A percentile compares a stretch with the other conserved stretches of the same genome.
These are phyloP conservation scores for Scolopax rusticola DNA, from an alignment of 2,797 vertebrate genomes.

Conservation along the genomic window DNA sequence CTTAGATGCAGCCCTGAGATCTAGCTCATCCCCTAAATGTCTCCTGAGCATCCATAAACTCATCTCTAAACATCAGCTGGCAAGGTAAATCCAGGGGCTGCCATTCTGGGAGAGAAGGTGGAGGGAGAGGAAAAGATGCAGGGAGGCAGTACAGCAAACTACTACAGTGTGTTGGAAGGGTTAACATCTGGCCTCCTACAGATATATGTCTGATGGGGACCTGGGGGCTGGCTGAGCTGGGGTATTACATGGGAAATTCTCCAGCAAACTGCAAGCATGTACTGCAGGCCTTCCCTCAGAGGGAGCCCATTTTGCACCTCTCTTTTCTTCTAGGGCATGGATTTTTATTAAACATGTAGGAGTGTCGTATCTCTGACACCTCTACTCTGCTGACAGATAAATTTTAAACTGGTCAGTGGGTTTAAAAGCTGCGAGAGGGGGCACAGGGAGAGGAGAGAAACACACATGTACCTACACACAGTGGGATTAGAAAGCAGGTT, in stretches of 20 bases:
- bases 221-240: background rate
- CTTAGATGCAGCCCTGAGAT: background rate
- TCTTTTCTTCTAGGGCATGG: background rate
- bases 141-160: background rate
- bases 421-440: background rate
- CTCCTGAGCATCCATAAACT: background rate
- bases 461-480: background rate
- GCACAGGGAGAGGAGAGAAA: background rate
- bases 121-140: background rate
- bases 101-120: background rate
- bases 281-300: background rate
- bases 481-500: background rate
- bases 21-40: background rate
- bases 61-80: background rate
- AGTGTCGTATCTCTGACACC: background rate
- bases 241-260: background rate
- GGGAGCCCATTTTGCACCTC: background rate
- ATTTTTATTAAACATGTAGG: background rate
- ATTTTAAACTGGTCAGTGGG: background rate
- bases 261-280: background rate
- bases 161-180: background rate
- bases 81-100: background rate
- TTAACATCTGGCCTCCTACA: background rate
- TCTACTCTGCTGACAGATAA: background rate
- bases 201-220: background rate